Evolutionary conservation across 2,888 invertebrate genomes (phyloP), one percentile per base, ranked within the genome.

Genomic region (Ennomos erosarius): DNA sequence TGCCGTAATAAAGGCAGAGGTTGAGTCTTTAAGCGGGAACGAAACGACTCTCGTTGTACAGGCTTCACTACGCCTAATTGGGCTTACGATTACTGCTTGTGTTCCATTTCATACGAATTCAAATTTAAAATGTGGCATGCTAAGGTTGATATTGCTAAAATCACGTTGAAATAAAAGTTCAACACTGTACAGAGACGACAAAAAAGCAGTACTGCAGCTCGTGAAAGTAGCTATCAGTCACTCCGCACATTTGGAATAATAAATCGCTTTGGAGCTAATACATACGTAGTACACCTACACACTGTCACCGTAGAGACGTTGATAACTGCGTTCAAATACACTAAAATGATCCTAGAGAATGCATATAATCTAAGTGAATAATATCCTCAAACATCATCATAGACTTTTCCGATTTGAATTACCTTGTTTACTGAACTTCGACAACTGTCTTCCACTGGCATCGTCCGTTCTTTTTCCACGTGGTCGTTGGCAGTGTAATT

Each of bases 401-500:
- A 26, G 26, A 26, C 3, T 4, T 26, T 26, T 0, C 26, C 11
- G 11, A 8, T 39, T 12, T 39, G 9, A 39, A 37, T 1, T 6
- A 9, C 33, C 5, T 26, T n/a, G 16, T 36, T 43, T 10, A 33
- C n/a, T 34, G 11, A 51, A 57, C 26, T 8, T 51, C 1, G 12
- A 42, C 6, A 40, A 37, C 71, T 55, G 54, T 38, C 1, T 46
- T 42, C 37, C 33, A 47, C 35, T 74, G 16, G 1, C 16, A 36
- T 62, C 73, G 75, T 74, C 79, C 75, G 77, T 76, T 79, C 78
- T 78, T 81, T 81, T 85, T 83, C 84, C 83, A 83, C 82, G 85
- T 81, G 84, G 78, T 82, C 79, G 82, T 87, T 84, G 88, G 84
- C 86, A 84, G 80, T 81, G 85, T 88, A 89, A 90, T 90, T 90